phyloP scores from a whole-genome alignment of 2,888 invertebrate genomes.

The Orthosia incerta region DNA sequence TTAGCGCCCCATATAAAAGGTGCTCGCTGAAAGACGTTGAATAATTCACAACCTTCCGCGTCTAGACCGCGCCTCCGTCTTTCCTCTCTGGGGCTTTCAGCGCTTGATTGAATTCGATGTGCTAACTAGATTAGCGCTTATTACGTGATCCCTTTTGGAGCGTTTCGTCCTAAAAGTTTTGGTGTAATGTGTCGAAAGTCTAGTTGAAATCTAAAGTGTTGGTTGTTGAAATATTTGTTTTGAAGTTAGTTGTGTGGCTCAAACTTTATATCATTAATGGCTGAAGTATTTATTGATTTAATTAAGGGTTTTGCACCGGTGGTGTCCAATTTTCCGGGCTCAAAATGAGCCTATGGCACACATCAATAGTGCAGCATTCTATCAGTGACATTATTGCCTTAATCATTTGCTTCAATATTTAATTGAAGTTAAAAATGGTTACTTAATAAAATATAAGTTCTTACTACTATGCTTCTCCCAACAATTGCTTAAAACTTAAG shows the following conservation, averaged over 20 bases:
- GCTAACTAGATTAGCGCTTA: slow-evolving; percentile 49
- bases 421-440: no score
- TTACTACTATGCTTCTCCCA: no score
- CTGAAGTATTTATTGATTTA: no score
- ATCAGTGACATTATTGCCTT: no score
- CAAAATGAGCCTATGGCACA: no score
- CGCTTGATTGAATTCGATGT: slow-evolving; percentile 55
- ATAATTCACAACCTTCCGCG: slow-evolving; percentile 66
- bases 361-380: no score
- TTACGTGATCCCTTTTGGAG: slow-evolving; percentile 25
- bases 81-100: slow-evolving; percentile 35
- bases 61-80: slow-evolving; percentile 60
- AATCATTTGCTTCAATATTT: no score
- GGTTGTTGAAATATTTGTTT: not conserved
- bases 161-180: slow-evolving; percentile 29
- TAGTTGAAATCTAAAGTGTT: slow-evolving; percentile 17
- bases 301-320: no score
- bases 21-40: slow-evolving; percentile 56
- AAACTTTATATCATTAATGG: not conserved
- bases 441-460: no score
- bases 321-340: no score
- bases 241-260: not conserved
- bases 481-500: no score
- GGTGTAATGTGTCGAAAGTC: slow-evolving; percentile 25
- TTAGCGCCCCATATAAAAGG: slow-evolving; percentile 34